These are phyloP conservation scores for Philopedon plagiatum DNA, from an alignment of 2,888 invertebrate species.

Conservation along the genomic window DNA sequence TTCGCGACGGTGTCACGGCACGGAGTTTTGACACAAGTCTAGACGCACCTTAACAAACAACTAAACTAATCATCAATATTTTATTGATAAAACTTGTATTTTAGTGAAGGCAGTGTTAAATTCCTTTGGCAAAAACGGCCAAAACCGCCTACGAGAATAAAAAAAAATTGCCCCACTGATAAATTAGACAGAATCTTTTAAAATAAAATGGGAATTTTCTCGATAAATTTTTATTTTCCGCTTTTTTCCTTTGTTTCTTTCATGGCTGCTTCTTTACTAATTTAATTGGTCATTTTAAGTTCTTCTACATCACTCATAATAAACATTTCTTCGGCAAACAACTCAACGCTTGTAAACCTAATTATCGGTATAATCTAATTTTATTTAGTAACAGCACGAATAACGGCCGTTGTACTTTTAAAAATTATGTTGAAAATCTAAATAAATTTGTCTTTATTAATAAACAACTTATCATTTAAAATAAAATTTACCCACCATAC, in stretches of 20 bases:
- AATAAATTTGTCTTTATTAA: too few species aligned
- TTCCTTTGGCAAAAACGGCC: too few species aligned
- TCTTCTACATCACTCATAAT: conserved; percentile 9
- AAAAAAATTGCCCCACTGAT: too few species aligned
- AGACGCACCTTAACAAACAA: too few species aligned
- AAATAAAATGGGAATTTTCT: not conserved
- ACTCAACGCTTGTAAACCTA: not conserved
- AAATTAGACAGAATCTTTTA: not conserved
- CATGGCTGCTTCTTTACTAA: not conserved
- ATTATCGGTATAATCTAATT: conserved; percentile 3
- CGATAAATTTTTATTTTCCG: conserved; percentile 4
- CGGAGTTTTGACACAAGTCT: too few species aligned
- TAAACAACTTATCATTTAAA: too few species aligned
- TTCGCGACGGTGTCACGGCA: too few species aligned
- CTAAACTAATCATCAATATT: too few species aligned
- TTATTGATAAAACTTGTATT: too few species aligned
- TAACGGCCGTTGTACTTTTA: not conserved
- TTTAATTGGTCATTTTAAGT: conserved; percentile 3
- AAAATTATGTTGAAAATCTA: not conserved
- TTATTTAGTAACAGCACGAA: not conserved
- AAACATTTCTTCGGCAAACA: conserved; percentile 7
- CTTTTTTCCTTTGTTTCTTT: not conserved
- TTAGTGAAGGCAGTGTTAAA: too few species aligned
- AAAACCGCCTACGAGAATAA: too few species aligned
- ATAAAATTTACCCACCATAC: too few species aligned